Base-by-base conservation (phyloP, 2,888 invertebrate genomes). In the Onchidella celtica region DNA sequence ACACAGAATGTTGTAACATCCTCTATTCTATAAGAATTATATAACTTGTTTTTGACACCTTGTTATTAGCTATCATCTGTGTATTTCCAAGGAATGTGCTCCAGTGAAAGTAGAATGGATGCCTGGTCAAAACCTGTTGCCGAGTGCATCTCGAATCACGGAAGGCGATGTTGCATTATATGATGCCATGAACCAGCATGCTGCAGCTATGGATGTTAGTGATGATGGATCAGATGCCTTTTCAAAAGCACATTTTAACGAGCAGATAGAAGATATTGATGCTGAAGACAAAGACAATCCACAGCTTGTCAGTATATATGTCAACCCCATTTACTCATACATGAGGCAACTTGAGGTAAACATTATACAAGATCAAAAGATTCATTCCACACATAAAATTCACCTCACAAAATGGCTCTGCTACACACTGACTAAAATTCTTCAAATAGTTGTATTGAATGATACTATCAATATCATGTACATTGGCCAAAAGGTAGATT, bases 261-360 rank as follows among this genome's bases (percentile, higher is more conserved):
- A 81, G 47, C 88, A 87, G 82, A 80, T 91, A 65, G 89, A 90
- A 84, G 90, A 91, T 88, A 96, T 97, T 91, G 97, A 97, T 90
- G 91, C 90, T 90, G 95, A 95, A 70, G 96, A 97, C 90, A 94
- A 94, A 61, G 95, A 95, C 66, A 97, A 97, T 93, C 96, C 97
- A 2, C 94, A 96, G 87, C 95, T 97, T 87, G 96, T 97, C 91
- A 95, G 96, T 24, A 96, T 96, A 87, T 98, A 98, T 92, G 96
- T 97, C 47, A 96, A 96, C 86, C 98, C 98, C 89, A 98, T 99
- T 91, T 98, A 97, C 91, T 94, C 94, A 27, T 97, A 98, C 93
- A 94, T 98, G 90, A 95, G 95, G 85, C 93, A 95, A 72, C 93
- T 98, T 83, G 98, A 98, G 93, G 94, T 92, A 47, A 47, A 3